A percentile compares a stretch with the other conserved stretches of the same genome.
These are phyloP conservation scores for Syngnathus scovelli DNA, from an alignment of 2,113 vertebrate genomes.

Conservation along the genomic window DNA sequence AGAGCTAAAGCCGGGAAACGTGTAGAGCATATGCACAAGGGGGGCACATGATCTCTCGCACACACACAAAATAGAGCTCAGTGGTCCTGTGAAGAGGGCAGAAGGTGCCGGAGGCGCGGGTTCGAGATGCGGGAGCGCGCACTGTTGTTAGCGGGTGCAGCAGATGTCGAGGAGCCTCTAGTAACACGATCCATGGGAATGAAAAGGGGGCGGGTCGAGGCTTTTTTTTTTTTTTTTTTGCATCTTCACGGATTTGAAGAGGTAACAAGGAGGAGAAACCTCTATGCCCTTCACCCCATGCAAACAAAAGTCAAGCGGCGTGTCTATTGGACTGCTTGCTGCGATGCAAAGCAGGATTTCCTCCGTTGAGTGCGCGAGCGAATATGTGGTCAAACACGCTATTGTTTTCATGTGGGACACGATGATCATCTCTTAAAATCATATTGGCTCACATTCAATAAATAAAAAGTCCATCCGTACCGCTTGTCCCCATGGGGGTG, in stretches of 20 bases:
- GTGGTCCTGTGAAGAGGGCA: conserved; percentile 12
- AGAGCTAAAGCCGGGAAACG: conserved; percentile 29
- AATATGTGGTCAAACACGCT: conserved; percentile 31
- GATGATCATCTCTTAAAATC: not conserved
- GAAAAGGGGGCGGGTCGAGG: conserved; percentile 56
- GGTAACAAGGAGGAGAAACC: conserved; percentile 33
- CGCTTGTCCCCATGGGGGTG: no score
- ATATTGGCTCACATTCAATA: not conserved
- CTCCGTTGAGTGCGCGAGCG: not conserved
- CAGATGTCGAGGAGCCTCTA: conserved; percentile 59
- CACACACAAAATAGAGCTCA: conserved; percentile 12
- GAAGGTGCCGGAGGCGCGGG: conserved; percentile 13
- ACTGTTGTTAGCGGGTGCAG: conserved; percentile 48
- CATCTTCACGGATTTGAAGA: conserved; percentile 19
- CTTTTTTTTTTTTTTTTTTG: not conserved
- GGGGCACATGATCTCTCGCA: conserved; percentile 35
- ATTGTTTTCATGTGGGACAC: conserved; percentile 6
- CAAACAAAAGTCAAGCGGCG: conserved; percentile 56
- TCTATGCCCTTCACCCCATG: conserved; percentile 10
- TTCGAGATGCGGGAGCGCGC: conserved; percentile 49
- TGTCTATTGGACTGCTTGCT: conserved; percentile 18
- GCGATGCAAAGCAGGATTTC: conserved; percentile 42
- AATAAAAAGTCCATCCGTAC: not conserved
- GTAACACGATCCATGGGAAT: conserved; percentile 72
- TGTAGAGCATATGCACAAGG: conserved; percentile 29